Base-by-base conservation (phyloP, 2,888 invertebrate species). In the Limnephilus marmoratus region DNA sequence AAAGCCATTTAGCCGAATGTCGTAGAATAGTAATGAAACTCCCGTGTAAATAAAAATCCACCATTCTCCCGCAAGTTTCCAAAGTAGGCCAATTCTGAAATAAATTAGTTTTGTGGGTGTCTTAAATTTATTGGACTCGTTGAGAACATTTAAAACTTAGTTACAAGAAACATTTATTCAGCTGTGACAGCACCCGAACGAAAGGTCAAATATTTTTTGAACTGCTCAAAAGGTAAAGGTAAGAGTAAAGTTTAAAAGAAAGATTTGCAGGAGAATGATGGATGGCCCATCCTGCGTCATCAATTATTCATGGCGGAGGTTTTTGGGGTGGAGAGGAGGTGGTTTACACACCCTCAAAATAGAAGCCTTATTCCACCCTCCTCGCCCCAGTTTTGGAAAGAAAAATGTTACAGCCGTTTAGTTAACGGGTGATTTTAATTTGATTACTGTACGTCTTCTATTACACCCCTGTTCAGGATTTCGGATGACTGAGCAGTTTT, bases 251-350 rank as follows among this genome's bases (percentile, higher is more conserved):
- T 93, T 93, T 93, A 92, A 93, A 93, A 93, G 93, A 93, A 93
- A 93, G 93, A 93, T 93, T 93, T 93, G 93, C 93, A 86, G 93
- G 92, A 85, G 92, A 93, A 93, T 93, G 93, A 93, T 93, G 93
- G 93, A 93, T 93, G 93, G 92, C 91, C 93, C 90, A 53, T 90
- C 91, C 92, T 87, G 68, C 90, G 92, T 83, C 93, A 93, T 93
- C 93, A 93, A 93, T 93, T 93, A 93, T 93, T 93, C 93, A 93
- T 93, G 93, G 92, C 83, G 68, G 90, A 31, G 53, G 85, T 81
- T 24, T 81, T 86, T 24, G n/a, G 68, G 45, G n/a, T 29, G 86
- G 45, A 45, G 41, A 18, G 12, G 83, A 24, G 68, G 68, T 68
- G 68, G 68, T 68, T 68, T 24, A 68, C 68, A 68, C 68, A 68